Percentiles rank a stretch among this genome's conserved stretches.
Evolutionary conservation across 2,113 vertebrate genomes (phyloP).

Genomic region (Prunella himalayana): DNA sequence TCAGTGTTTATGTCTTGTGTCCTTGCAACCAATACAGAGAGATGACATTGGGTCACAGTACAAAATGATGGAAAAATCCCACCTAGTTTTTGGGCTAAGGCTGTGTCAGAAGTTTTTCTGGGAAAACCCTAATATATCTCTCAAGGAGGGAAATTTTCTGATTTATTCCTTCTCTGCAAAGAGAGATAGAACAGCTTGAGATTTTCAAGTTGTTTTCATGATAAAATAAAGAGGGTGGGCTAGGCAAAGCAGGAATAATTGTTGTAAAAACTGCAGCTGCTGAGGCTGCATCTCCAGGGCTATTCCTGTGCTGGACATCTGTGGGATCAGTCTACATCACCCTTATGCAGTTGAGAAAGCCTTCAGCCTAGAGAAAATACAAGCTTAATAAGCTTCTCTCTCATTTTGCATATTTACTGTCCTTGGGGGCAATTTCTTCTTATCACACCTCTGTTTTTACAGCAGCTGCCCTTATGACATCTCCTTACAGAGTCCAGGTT

Average conservation of each 20-base stretch:
- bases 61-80: background rate
- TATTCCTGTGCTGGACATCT: background rate
- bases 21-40: background rate
- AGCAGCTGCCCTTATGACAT: background rate
- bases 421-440: background rate
- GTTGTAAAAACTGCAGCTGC: background rate
- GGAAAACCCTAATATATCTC: fast-evolving
- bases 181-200: background rate
- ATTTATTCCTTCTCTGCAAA: background rate
- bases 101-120: background rate
- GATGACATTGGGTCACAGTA: background rate
- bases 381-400: background rate
- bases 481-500: background rate
- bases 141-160: background rate
- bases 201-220: background rate
- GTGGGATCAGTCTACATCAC: background rate
- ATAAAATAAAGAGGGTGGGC: background rate
- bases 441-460: background rate
- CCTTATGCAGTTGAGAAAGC: background rate
- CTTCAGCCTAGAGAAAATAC: background rate
- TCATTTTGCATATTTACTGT: background rate
- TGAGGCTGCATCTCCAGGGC: background rate
- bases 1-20: background rate
- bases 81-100: background rate
- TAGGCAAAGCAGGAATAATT: background rate